These are phyloP conservation scores for Thaumetopoea pityocampa DNA, from an alignment of 1,140 invertebrate genomes.

Conservation along the genomic window DNA sequence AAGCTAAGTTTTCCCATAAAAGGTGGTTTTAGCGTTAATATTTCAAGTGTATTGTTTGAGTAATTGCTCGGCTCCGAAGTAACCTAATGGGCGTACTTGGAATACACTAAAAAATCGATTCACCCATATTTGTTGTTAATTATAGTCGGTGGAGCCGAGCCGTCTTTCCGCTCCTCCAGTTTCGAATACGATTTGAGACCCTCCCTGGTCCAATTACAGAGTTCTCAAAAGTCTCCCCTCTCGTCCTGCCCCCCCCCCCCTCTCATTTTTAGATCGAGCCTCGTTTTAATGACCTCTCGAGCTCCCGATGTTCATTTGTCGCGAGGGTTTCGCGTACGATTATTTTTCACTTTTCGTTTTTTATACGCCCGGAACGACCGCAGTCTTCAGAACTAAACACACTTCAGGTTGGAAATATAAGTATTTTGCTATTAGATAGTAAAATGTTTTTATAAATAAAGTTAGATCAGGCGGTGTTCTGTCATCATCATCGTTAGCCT, in stretches of 20 bases:
- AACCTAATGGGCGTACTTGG: slow-evolving; percentile 53
- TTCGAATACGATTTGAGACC: slow-evolving; percentile 72
- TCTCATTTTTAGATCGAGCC: slow-evolving; percentile 69
- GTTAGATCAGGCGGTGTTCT: no score
- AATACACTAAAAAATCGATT: slow-evolving; percentile 61
- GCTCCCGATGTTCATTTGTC: slow-evolving; percentile 72
- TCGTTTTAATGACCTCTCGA: slow-evolving; percentile 73
- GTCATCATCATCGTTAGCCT: no score
- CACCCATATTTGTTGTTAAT: slow-evolving; percentile 74
- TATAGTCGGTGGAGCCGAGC: slow-evolving; percentile 66
- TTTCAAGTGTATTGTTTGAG: slow-evolving; percentile 56
- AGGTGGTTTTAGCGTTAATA: slow-evolving; percentile 58
- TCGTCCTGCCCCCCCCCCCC: slow-evolving; percentile 24
- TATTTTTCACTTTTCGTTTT: slow-evolving; percentile 59
- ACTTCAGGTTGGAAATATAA: slow-evolving; percentile 23
- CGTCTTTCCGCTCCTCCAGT: slow-evolving; percentile 66
- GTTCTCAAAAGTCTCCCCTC: slow-evolving; percentile 62
- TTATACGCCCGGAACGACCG: slow-evolving; percentile 25
- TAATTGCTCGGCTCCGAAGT: slow-evolving; percentile 57
- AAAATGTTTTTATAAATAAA: no score
- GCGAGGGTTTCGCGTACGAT: slow-evolving; percentile 68
- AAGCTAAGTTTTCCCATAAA: slow-evolving; percentile 66
- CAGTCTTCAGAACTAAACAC: slow-evolving; percentile 20
- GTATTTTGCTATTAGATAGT: no score
- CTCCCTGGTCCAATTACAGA: slow-evolving; percentile 72